Percentiles rank a stretch among this genome's conserved stretches.
Evolutionary conservation across 1,140 invertebrate genomes (phyloP).

Genomic region (Drosophila fuyamai): DNA sequence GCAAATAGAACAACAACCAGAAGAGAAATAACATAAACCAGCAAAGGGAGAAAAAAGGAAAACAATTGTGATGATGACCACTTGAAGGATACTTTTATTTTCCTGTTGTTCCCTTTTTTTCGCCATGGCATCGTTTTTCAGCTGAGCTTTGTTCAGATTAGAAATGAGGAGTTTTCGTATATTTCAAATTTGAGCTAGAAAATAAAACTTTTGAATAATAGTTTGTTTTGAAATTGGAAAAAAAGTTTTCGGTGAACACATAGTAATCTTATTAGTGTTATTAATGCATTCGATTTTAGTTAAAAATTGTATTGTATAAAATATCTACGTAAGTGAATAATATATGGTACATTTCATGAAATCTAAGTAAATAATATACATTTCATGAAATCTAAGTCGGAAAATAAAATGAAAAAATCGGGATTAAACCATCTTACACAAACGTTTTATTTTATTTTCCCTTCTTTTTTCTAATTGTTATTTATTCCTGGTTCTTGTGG

Average conservation of each 20-base stretch:
- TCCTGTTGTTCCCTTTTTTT: conserved; percentile 14
- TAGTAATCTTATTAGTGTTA: neutral
- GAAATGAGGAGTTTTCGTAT: neutral
- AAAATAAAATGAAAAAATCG: neutral
- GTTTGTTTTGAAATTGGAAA: no score
- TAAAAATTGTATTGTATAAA: no score
- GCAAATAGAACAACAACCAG: conserved; percentile 23
- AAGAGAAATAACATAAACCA: conserved; percentile 16
- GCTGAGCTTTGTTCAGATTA: conserved; percentile 20
- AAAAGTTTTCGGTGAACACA: no score
- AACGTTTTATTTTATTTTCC: neutral
- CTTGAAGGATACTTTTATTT: conserved; percentile 50
- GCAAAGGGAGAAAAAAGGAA: conserved; percentile 28
- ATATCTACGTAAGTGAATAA: no score
- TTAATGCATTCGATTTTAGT: neutral
- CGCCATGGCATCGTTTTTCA: conserved; percentile 33
- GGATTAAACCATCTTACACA: no score
- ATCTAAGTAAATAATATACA: no score
- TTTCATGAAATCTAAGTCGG: neutral
- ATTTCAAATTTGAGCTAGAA: neutral
- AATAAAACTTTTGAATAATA: no score
- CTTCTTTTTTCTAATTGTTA: conserved; percentile 7
- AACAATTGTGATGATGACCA: conserved; percentile 42
- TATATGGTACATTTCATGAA: no score
- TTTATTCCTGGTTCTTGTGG: neutral